These are phyloP conservation scores for Tipula confusa DNA, from an alignment of 2,888 invertebrate species.

Conservation along the genomic window DNA sequence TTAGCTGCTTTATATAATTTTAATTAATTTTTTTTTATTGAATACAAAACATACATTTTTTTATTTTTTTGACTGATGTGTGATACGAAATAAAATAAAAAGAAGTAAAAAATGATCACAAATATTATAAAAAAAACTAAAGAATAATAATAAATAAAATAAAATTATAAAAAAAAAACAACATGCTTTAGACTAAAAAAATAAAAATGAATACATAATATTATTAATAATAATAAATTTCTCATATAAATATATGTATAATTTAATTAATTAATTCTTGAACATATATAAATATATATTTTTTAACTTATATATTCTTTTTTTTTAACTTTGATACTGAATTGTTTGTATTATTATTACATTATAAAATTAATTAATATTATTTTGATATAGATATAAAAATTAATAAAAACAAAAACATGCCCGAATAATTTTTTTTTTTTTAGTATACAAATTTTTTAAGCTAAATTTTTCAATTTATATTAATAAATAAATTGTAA, in stretches of 20 bases:
- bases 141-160: background rate
- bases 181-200: background rate
- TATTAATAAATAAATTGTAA: background rate
- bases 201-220: background rate
- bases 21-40: background rate
- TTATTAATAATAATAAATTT: too few relatives aligned
- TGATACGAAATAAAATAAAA: background rate
- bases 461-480: background rate
- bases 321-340: conserved; percentile 12
- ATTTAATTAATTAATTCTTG: background rate
- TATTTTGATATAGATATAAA: background rate
- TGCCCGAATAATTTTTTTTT: background rate
- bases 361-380: background rate
- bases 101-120: background rate
- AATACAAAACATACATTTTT: background rate
- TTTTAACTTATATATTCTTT: background rate
- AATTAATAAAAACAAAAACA: background rate
- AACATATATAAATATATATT: conserved; percentile 8
- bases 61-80: conserved; percentile 3
- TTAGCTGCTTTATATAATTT: background rate
- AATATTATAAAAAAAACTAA: background rate
- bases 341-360: conserved; percentile 9
- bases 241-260: background rate
- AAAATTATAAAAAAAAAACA: background rate
- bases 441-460: background rate